These are phyloP conservation scores for Diabrotica virgifera DNA, from an alignment of 1,140 invertebrate species.

Conservation along the genomic window DNA sequence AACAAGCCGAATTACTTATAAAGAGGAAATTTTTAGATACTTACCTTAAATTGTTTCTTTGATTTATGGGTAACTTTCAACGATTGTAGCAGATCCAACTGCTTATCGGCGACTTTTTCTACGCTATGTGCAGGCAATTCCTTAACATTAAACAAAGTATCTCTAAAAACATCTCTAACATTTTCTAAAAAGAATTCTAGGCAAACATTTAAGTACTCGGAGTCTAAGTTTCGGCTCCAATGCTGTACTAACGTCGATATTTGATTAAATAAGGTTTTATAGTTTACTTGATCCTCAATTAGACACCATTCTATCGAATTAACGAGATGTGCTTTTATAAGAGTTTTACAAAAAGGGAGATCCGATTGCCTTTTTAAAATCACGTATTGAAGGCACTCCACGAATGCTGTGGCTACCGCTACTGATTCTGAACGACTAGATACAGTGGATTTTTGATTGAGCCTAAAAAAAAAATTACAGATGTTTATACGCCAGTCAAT, in stretches of 20 bases:
- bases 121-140: slow-evolving; percentile 26
- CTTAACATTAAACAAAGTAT: slow-evolving; percentile 37
- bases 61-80: slow-evolving; percentile 40
- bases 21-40: background rate
- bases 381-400: slow-evolving; percentile 68
- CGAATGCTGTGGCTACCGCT: slow-evolving; percentile 60
- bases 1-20: too few relatives aligned
- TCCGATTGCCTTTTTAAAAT: slow-evolving; percentile 51
- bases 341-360: slow-evolving; percentile 45
- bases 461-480: slow-evolving; percentile 47
- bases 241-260: slow-evolving; percentile 53
- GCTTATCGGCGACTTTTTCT: slow-evolving; percentile 34
- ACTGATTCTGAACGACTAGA: slow-evolving; percentile 59
- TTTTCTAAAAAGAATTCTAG: slow-evolving; percentile 55
- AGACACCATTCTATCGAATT: slow-evolving; percentile 51
- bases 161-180: slow-evolving; percentile 49
- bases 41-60: slow-evolving; percentile 40
- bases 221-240: slow-evolving; percentile 54
- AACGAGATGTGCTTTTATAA: slow-evolving; percentile 51
- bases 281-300: slow-evolving; percentile 42
- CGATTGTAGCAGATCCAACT: slow-evolving; percentile 42
- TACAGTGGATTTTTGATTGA: slow-evolving; percentile 53
- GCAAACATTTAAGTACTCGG: slow-evolving; percentile 41
- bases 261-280: slow-evolving; percentile 53
- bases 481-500: too few relatives aligned